These are phyloP conservation scores for Ophion costatus DNA, from an alignment of 2,888 invertebrate genomes.

Conservation along the genomic window DNA sequence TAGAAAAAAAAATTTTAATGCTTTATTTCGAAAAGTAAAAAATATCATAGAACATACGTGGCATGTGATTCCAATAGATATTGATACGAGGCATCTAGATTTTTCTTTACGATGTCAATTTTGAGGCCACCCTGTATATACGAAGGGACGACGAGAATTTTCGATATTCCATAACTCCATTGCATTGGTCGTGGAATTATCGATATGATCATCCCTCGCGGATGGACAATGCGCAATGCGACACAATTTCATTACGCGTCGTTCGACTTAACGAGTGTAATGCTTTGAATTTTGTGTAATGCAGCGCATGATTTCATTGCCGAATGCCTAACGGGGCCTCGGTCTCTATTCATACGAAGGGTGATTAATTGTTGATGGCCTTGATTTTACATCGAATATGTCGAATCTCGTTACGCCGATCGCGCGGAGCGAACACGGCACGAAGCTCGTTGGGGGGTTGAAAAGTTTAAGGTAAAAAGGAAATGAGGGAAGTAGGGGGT, in stretches of 20 bases:
- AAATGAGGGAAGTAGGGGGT: neutral
- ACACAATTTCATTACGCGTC: neutral
- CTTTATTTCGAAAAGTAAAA: no score
- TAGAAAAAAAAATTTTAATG: no score
- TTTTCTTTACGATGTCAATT: neutral
- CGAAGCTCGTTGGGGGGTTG: neutral
- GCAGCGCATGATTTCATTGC: neutral
- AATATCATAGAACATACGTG: no score
- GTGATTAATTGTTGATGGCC: neutral
- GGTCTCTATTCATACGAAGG: neutral
- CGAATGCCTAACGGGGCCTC: neutral
- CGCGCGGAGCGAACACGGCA: neutral
- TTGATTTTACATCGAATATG: neutral
- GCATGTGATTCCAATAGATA: no score
- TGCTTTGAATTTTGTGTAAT: neutral
- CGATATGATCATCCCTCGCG: neutral
- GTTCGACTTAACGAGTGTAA: neutral
- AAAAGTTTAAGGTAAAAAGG: neutral
- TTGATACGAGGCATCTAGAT: no score
- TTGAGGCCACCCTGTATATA: neutral
- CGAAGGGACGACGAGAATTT: neutral
- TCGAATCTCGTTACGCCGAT: neutral
- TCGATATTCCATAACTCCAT: neutral
- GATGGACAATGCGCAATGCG: neutral
- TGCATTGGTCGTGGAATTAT: neutral